A percentile compares a stretch with the other conserved stretches of the same genome.
Conservation (phyloP, 2,888 invertebrate genomes). For the Gordius sp. region DNA sequence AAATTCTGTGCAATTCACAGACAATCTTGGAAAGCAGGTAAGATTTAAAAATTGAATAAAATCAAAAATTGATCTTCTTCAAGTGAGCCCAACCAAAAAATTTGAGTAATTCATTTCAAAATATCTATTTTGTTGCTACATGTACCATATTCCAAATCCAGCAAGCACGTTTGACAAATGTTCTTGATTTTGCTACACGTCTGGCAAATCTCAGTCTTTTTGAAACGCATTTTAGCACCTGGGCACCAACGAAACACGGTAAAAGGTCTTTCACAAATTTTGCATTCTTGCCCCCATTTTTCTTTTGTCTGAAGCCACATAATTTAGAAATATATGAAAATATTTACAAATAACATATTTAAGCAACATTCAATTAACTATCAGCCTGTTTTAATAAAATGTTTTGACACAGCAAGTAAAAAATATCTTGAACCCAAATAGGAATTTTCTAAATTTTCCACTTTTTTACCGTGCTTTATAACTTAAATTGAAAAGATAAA, state of each 20-base stretch:
- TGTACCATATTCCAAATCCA: constrained; percentile 68
- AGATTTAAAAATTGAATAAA: constrained; percentile 13
- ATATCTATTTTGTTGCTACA: too few relatives aligned
- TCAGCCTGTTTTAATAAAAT: too few relatives aligned
- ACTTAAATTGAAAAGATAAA: too few relatives aligned
- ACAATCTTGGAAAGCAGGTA: not conserved
- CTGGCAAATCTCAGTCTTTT: constrained; percentile 83
- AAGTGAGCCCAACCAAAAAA: constrained; percentile 33
- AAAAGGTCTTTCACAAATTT: constrained; percentile 72
- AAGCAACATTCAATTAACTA: constrained; percentile 18
- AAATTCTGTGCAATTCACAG: too few relatives aligned
- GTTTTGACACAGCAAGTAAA: not conserved
- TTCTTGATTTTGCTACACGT: constrained; percentile 78
- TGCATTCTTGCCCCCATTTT: constrained; percentile 75
- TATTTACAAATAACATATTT: constrained; percentile 21
- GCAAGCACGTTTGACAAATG: constrained; percentile 73
- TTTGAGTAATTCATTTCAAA: too few relatives aligned
- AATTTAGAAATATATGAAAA: too few relatives aligned
- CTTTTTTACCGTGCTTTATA: too few relatives aligned
- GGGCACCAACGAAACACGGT: constrained; percentile 90
- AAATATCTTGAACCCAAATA: not conserved
- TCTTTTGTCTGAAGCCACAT: constrained; percentile 51
- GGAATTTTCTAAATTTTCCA: not conserved
- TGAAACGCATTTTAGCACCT: constrained; percentile 56
- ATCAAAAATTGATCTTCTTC: not conserved